Percentiles rank a stretch among this genome's conserved stretches.
These are phyloP conservation scores for Eupithecia pulchellata DNA, from an alignment of 2,888 invertebrate species.

Conservation along the genomic window DNA sequence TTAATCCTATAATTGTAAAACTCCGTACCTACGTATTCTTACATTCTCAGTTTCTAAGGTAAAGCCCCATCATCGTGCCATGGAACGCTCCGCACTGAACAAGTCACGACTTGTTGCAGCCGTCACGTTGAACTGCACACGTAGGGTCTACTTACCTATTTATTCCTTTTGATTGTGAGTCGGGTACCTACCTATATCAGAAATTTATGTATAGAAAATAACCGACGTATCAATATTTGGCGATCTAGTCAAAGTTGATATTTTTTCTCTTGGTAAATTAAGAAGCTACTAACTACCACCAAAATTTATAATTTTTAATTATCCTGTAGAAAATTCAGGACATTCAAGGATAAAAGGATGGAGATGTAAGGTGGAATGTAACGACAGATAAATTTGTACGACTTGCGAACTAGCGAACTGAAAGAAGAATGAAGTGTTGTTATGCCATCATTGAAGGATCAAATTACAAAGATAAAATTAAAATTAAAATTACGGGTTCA, in stretches of 20 bases:
- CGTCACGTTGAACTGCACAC: conserved; percentile 33
- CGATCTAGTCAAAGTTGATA: background rate
- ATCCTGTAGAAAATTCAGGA: no score
- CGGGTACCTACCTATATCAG: background rate
- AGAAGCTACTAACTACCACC: no score
- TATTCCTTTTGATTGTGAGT: conserved; percentile 3
- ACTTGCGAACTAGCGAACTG: background rate
- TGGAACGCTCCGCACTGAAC: conserved; percentile 24
- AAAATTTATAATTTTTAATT: no score
- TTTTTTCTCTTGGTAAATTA: no score
- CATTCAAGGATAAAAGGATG: background rate
- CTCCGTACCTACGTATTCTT: background rate
- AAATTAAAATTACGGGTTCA: background rate
- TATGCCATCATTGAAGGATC: background rate
- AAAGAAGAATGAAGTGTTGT: background rate
- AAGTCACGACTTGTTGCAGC: conserved; percentile 35
- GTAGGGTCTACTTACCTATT: conserved; percentile 6
- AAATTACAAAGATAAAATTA: no score
- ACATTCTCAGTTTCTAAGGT: background rate
- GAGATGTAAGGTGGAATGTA: background rate
- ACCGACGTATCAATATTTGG: background rate
- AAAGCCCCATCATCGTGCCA: conserved; percentile 11
- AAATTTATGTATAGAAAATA: background rate
- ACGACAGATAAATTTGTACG: no score
- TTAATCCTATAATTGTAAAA: background rate